Evolutionary conservation across 2,797 vertebrate species (phyloP), one percentile per base, ranked within the genome.

Genomic region (Epinephelus malabaricus): DNA sequence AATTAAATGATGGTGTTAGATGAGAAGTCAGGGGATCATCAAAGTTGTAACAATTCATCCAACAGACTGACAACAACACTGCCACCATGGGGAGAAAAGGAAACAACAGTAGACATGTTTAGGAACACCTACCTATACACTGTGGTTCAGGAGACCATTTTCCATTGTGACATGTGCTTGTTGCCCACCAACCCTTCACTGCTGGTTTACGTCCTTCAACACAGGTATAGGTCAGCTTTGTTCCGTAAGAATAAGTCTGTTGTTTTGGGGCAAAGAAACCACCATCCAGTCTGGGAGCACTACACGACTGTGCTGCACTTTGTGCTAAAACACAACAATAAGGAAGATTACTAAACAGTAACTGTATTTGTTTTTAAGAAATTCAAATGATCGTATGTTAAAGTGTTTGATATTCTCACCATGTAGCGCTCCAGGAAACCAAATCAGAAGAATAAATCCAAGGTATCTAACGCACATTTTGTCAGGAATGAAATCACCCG

Each of bases 51-150:
- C 27, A 4, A 27, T 27, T 27, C 27, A 27, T 27, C 27, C 27
- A 1, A 47, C 46, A 47, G 46, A 47, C 2, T 17, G 46, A 47
- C 17, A 18, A 47, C 17, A 18, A 46, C 14, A 4, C 14, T 14
- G 17, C 46, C 18, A 47, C 46, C 46, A 18, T 17, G 15, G 4
- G 46, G 12, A 13, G 1, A 45, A 45, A 45, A 13, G 4, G 12
- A 5, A 46, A 46, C 6, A 47, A 47, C 15, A 18, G 46, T 7
- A 17, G 46, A 18, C 1, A 17, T 47, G 7, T 47, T 18, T 47
- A 47, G 17, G 45, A 46, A 47, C 15, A 47, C 46, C 18, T 78
- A 86, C 90, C 19, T 19, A 92, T 76, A 74, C 90, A 92, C 10
- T 40, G 21, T 27, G 73, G 87, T 8, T 2, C 0, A 49, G 30